phyloP scores from a whole-genome alignment of 2,113 vertebrate species.

The Dolichallabes microphthalmus region DNA sequence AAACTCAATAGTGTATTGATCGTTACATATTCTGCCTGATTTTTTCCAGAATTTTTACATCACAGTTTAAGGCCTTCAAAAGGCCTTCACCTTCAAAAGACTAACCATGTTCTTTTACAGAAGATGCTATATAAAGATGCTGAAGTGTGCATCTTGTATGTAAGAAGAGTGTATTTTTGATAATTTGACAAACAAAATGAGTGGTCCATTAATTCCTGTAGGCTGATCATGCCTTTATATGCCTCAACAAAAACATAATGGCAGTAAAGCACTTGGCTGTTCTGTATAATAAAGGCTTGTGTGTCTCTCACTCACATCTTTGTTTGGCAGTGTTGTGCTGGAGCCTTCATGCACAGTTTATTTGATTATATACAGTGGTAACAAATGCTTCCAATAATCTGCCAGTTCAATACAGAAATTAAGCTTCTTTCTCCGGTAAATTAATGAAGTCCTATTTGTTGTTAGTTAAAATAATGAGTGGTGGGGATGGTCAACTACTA shows the following conservation, averaged over 20 bases:
- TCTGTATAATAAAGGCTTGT: neutral
- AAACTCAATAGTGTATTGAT: neutral
- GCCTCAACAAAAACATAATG: neutral
- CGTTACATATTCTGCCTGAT: neutral
- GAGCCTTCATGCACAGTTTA: neutral
- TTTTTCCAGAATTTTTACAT: neutral
- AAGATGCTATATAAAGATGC: constrained; percentile 11
- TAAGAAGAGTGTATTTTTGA: neutral
- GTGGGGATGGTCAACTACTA: no score
- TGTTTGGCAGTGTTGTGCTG: neutral
- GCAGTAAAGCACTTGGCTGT: neutral
- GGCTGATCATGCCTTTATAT: neutral
- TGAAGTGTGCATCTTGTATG: no score
- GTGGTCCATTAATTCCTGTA: neutral
- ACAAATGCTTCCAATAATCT: neutral
- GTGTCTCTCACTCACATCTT: neutral
- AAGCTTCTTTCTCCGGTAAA: neutral
- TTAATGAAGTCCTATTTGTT: no score
- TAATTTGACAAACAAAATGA: neutral
- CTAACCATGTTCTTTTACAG: neutral
- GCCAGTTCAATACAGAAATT: neutral
- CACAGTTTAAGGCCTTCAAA: no score
- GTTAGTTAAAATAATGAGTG: neutral
- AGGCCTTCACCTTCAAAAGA: neutral
- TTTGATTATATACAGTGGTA: neutral